Percentiles rank a stretch among this genome's conserved stretches.
phyloP scores from a whole-genome alignment of 2,113 vertebrate species.

The Oreochromis niloticus region DNA sequence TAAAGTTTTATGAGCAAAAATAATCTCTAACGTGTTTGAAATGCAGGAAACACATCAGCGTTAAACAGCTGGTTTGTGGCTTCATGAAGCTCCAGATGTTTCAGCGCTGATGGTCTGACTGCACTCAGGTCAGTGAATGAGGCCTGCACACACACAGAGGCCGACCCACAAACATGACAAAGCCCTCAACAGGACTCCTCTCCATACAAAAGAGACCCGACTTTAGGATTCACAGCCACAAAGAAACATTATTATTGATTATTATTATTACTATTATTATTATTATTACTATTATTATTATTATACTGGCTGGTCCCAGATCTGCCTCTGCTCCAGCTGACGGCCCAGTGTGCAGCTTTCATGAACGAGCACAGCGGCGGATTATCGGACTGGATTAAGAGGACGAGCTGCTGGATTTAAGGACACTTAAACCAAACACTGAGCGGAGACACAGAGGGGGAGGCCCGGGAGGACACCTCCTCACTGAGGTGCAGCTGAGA shows the following conservation, averaged over 20 bases:
- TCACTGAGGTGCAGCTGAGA: neutral
- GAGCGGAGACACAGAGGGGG: neutral
- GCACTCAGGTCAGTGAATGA: neutral
- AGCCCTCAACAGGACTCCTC: neutral
- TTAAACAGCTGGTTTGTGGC: neutral
- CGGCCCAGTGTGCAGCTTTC: neutral
- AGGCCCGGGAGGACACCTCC: neutral
- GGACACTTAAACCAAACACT: neutral
- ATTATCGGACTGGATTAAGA: slow-evolving; percentile 4
- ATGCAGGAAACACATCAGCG: neutral
- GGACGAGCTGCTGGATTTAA: slow-evolving; percentile 10
- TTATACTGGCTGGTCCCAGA: neutral
- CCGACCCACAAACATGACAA: neutral
- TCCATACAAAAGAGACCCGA: neutral
- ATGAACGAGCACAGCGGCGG: neutral
- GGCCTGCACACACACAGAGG: neutral
- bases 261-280: too few relatives aligned
- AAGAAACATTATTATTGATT: neutral
- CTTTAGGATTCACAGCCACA: neutral
- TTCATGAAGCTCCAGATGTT: neutral
- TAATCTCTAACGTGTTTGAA: neutral
- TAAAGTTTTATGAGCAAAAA: neutral
- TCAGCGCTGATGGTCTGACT: neutral
- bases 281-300: too few relatives aligned
- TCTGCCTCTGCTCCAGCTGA: neutral